Evolutionary conservation across 2,797 vertebrate genomes (phyloP), one percentile per base, ranked within the genome.

Genomic region (Triplophysa yarkandensis): DNA sequence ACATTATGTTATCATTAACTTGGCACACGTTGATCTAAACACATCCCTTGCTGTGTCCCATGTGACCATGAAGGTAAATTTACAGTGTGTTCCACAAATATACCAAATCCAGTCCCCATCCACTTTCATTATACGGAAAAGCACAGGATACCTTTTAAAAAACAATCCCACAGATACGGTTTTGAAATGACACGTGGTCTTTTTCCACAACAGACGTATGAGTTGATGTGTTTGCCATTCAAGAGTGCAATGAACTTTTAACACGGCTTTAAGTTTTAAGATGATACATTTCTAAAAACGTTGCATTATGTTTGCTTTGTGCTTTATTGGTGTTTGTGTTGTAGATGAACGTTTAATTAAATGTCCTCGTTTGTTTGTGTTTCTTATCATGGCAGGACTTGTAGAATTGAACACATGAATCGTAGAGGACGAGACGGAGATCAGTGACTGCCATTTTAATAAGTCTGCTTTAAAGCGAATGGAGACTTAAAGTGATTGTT

Each of bases 341-440:
- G 64, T 54, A 60, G 69, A 52, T 21, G 25, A 17, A 46, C 60
- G 61, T 60, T 83, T 83, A 78, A 83, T 80, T 78, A 83, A 83
- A 77, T 9, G 41, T 68, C 65, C 57, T 25, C 68, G 58, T 71
- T 70, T 80, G 76, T 83, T 78, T 83, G 81, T 62, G 67, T 79
- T 77, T 79, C 76, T 81, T 81, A 83, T 79, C 81, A 50, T 19
- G 23, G 55, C 52, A 11, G 54, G 39, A 48, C 78, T 77, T 75
- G 61, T 60, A 76, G 68, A 78, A 77, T 21, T 14, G 75, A 77
- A 21, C 69, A 65, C 81, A 84, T 77, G 84, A n/a, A 84, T 80
- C 77, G 80, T 11, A 58, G 19, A 54, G 39, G 52, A 44, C n/a
- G 21, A 69, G 48, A 27, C 19, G 68, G 68, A 83, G 84, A 81